Evolutionary conservation across 2,113 vertebrate genomes (phyloP).

Genomic region (Stigmatopora argus): DNA sequence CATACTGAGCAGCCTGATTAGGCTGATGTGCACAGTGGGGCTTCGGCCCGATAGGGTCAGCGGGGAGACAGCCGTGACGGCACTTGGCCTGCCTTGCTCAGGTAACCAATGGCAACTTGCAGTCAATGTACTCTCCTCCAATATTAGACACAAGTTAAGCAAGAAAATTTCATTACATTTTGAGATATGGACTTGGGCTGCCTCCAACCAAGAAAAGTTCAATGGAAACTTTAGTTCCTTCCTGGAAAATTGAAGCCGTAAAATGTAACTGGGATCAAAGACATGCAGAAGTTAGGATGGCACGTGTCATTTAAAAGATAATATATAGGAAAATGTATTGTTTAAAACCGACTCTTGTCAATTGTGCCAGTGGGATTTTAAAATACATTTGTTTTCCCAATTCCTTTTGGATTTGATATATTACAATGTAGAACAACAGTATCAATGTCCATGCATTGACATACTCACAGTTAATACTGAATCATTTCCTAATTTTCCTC

Average conservation of each 20-base stretch:
- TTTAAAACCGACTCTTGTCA: too few species aligned
- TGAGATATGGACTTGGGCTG: neutral
- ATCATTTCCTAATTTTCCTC: too few species aligned
- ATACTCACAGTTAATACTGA: too few species aligned
- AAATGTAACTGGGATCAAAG: neutral
- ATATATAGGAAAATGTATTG: too few species aligned
- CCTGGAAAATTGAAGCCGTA: neutral
- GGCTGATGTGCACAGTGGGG: slow-evolving; percentile 52
- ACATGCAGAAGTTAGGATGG: neutral
- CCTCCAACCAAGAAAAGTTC: neutral
- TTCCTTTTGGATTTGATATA: too few species aligned
- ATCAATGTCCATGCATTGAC: too few species aligned
- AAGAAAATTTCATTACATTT: neutral
- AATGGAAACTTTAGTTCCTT: neutral
- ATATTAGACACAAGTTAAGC: neutral
- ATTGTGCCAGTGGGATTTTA: neutral
- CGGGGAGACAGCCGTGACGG: slow-evolving; percentile 54
- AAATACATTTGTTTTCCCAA: neutral
- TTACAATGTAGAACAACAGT: too few species aligned
- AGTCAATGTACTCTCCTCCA: neutral
- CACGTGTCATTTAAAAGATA: too few species aligned
- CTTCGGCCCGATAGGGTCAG: slow-evolving; percentile 37
- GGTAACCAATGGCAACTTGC: slow-evolving; percentile 39
- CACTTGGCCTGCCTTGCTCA: slow-evolving; percentile 40
- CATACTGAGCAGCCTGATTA: slow-evolving; percentile 67